Evolutionary conservation across 2,113 vertebrate genomes (phyloP).

Genomic region (Elephas maximus): DNA sequence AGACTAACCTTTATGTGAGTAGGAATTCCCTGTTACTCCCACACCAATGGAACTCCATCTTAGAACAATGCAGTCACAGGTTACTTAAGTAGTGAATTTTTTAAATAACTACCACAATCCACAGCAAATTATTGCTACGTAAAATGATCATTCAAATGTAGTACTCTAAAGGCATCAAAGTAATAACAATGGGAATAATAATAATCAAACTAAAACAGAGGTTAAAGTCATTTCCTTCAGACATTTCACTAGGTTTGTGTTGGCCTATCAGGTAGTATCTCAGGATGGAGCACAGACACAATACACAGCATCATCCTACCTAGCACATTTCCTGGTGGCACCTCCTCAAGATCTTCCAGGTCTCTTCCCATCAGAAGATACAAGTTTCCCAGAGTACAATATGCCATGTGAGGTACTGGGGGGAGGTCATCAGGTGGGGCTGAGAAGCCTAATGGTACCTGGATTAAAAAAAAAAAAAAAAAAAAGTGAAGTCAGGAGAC

Average conservation of each 20-base stretch:
- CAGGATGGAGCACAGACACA: rapidly evolving
- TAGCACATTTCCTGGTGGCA: constrained; percentile 96
- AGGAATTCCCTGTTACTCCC: neutral
- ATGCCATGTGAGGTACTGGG: constrained; percentile 91
- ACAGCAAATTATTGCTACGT: neutral
- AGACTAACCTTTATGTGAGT: neutral
- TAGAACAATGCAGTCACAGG: too few relatives aligned
- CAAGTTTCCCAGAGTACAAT: constrained; percentile 92
- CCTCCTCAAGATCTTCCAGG: constrained; percentile 95
- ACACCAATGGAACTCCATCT: neutral
- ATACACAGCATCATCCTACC: constrained; percentile 86
- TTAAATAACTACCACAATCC: neutral
- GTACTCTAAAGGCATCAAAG: neutral
- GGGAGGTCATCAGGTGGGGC: constrained; percentile 83
- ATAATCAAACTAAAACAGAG: too few relatives aligned
- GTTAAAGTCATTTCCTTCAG: neutral
- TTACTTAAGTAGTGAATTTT: neutral
- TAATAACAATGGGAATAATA: neutral
- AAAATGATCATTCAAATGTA: neutral
- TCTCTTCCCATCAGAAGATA: constrained; percentile 98
- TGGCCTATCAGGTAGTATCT: rapidly evolving
- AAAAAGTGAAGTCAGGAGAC: neutral
- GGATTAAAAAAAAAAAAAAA: constrained; percentile 28
- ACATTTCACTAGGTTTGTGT: neutral
- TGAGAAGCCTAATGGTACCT: constrained; percentile 91